Conservation (phyloP, 2,888 invertebrate species). For the Coelinius sp. region DNA sequence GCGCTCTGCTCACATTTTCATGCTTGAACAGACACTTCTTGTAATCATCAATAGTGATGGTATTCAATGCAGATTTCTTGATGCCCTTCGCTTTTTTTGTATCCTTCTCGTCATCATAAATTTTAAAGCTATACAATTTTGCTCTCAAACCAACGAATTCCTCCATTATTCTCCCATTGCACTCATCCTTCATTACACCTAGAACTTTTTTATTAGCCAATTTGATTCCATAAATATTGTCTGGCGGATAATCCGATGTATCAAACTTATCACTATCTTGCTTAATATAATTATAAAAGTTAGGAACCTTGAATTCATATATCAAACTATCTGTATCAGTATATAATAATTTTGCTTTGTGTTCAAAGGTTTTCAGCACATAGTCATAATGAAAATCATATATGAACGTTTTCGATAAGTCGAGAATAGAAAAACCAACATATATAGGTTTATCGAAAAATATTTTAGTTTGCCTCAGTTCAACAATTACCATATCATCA, state of each 20-base stretch:
- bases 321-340: constrained; percentile 52
- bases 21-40: constrained; percentile 10
- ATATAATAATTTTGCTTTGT: constrained; percentile 38
- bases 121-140: constrained; percentile 17
- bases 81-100: constrained; percentile 40
- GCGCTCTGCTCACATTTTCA: neutral
- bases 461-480: constrained; percentile 51
- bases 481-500: constrained; percentile 60
- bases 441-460: neutral
- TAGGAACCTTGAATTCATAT: constrained; percentile 58
- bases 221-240: constrained; percentile 39
- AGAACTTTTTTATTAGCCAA: constrained; percentile 36
- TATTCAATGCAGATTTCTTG: constrained; percentile 1
- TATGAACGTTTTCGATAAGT: constrained; percentile 35
- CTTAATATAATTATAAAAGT: constrained; percentile 58
- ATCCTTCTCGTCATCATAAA: constrained; percentile 35
- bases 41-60: constrained; percentile 28
- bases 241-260: constrained; percentile 45
- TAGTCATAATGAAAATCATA: constrained; percentile 47
- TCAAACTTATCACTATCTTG: constrained; percentile 56
- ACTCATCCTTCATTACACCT: constrained; percentile 36
- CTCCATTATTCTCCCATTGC: constrained; percentile 21
- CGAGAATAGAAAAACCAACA: constrained; percentile 22
- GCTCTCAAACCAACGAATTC: constrained; percentile 24
- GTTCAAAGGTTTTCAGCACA: constrained; percentile 29